Evolutionary conservation across 1,140 invertebrate genomes (phyloP).

Genomic region (Euura lappo): DNA sequence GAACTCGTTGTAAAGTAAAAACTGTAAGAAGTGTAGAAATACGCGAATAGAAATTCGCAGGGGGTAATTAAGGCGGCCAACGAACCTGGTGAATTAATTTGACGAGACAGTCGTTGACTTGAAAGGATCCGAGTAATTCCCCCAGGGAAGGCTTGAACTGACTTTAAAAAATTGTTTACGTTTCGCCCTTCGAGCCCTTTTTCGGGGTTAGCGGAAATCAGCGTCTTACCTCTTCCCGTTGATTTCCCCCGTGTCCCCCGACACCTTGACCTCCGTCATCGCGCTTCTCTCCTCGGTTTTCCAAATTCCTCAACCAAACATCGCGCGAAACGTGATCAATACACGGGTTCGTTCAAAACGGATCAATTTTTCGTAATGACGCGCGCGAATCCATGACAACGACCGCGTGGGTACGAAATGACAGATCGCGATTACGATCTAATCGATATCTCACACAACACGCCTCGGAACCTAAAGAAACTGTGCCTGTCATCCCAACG

Average conservation of each 20-base stretch:
- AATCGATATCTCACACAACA: too few relatives aligned
- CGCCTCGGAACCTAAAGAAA: too few relatives aligned
- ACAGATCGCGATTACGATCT: too few relatives aligned
- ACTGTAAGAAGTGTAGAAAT: conserved; percentile 21
- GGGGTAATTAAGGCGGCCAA: too few relatives aligned
- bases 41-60: neutral
- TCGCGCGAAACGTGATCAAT: neutral
- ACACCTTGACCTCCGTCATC: neutral
- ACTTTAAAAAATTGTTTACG: neutral
- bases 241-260: neutral
- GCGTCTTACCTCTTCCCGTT: neutral
- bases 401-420: neutral
- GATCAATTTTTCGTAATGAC: conserved; percentile 4
- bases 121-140: conserved; percentile 5
- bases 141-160: conserved; percentile 1
- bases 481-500: too few relatives aligned
- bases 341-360: neutral
- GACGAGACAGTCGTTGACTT: conserved; percentile 5
- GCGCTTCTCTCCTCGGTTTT: neutral
- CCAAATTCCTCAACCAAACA: too few relatives aligned
- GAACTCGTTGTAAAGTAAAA: conserved; percentile 33
- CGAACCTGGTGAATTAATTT: conserved; percentile 11
- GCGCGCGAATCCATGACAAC: conserved; percentile 3
- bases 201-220: neutral
- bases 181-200: neutral